Evolutionary conservation across 1,140 invertebrate species (phyloP).

Genomic region (Potamilus streckersoni): DNA sequence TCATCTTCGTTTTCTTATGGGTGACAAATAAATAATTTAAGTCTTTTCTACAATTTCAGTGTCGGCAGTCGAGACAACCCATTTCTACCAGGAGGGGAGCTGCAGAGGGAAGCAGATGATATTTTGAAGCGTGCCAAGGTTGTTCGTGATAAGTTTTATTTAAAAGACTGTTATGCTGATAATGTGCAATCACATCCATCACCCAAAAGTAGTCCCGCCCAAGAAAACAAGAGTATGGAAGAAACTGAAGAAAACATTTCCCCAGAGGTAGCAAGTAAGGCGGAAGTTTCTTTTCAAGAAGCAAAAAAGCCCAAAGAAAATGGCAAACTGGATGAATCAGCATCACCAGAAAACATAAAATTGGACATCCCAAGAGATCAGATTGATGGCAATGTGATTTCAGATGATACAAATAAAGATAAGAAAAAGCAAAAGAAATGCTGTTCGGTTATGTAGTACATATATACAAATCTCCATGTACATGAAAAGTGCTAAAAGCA

Average conservation of each 20-base stretch:
- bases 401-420: conserved; percentile 35
- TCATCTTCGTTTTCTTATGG: too few relatives aligned
- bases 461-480: background rate
- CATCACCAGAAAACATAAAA: conserved; percentile 38
- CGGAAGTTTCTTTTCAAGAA: background rate
- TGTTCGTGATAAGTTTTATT: conserved; percentile 59
- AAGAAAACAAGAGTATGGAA: background rate
- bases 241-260: background rate
- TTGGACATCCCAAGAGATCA: conserved; percentile 26
- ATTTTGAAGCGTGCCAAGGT: conserved; percentile 81
- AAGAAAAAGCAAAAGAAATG: conserved; percentile 59
- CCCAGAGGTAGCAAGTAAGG: background rate
- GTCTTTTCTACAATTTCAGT: conserved; percentile 74
- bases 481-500: background rate
- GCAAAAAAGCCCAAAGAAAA: conserved; percentile 43
- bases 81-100: conserved; percentile 93
- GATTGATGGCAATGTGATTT: conserved; percentile 11
- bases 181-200: background rate
- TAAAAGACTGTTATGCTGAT: conserved; percentile 40
- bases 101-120: conserved; percentile 94
- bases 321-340: conserved; percentile 42
- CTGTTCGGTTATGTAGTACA: conserved; percentile 50
- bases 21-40: background rate
- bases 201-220: background rate
- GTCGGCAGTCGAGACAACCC: conserved; percentile 97